A percentile compares a stretch with the other conserved stretches of the same genome.
These are phyloP conservation scores for Malurus leucopterus DNA, from an alignment of 2,797 vertebrate species.

Conservation along the genomic window DNA sequence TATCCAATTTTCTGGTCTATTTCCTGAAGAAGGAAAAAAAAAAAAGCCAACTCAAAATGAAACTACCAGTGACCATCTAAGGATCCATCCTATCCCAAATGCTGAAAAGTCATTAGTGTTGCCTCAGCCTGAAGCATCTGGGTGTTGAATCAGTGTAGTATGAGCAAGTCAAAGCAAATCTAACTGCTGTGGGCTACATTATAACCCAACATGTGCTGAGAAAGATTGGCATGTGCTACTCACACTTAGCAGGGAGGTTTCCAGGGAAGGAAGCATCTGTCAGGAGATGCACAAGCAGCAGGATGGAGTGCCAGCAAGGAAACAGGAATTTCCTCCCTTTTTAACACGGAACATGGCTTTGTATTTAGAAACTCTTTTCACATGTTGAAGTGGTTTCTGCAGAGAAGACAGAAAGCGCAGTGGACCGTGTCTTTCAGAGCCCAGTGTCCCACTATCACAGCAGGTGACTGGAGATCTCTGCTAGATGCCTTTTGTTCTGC, in stretches of 20 bases:
- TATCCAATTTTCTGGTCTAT: neutral
- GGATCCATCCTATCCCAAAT: neutral
- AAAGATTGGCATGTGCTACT: neutral
- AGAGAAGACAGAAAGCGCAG: neutral
- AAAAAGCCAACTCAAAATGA: neutral
- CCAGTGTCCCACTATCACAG: neutral
- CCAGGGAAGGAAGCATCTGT: neutral
- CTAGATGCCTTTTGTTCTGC: neutral
- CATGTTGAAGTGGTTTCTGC: neutral
- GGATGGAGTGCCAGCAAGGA: neutral
- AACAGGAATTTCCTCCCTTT: neutral
- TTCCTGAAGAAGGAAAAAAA: neutral
- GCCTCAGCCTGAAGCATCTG: neutral
- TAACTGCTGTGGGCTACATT: neutral
- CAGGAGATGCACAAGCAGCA: neutral
- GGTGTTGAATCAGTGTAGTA: neutral
- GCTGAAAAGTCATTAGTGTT: neutral
- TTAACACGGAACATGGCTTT: neutral
- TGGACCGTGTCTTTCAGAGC: neutral
- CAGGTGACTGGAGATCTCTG: neutral
- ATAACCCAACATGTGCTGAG: neutral
- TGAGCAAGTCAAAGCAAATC: neutral
- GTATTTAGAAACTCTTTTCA: neutral
- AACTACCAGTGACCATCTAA: neutral
- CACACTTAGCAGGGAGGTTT: neutral